Percentiles rank a stretch among this genome's conserved stretches.
Conservation (phyloP, 2,888 invertebrate species). For the Sycophila texana region DNA sequence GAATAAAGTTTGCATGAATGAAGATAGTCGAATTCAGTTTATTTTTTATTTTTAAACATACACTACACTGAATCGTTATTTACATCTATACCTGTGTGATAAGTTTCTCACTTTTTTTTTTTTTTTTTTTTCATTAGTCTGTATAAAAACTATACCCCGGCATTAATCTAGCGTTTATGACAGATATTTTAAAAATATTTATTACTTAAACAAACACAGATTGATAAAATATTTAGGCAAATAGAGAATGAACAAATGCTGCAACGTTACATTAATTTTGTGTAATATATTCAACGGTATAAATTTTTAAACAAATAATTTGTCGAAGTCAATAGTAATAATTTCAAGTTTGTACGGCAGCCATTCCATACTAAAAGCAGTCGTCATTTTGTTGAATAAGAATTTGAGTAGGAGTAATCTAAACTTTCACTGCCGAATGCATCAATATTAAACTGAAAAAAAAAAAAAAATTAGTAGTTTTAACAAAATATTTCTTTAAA, state of each 20-base stretch:
- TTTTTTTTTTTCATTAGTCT: constrained; percentile 41
- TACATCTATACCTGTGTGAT: constrained; percentile 50
- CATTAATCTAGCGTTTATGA: constrained; percentile 21
- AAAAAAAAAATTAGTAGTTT: too few relatives aligned
- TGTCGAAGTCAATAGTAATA: background rate
- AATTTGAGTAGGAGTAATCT: too few relatives aligned
- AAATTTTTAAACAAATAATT: too few relatives aligned
- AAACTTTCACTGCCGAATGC: too few relatives aligned
- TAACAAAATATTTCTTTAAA: background rate
- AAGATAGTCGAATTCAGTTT: constrained; percentile 11
- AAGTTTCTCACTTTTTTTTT: constrained; percentile 51
- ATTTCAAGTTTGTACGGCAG: background rate
- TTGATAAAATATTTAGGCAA: constrained; percentile 41
- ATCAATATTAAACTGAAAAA: too few relatives aligned
- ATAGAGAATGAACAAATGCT: constrained; percentile 11
- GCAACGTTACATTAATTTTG: too few relatives aligned
- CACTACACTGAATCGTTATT: constrained; percentile 46
- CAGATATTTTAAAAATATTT: too few relatives aligned
- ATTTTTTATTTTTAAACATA: constrained; percentile 37
- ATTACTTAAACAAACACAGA: constrained; percentile 21
- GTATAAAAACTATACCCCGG: constrained; percentile 51
- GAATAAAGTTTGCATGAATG: background rate
- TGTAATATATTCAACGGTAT: too few relatives aligned
- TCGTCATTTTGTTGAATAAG: background rate
- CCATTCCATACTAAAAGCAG: background rate